A percentile compares a stretch with the other conserved stretches of the same genome.
Conservation (phyloP, 2,797 vertebrate species). For the Dicrostonyx torquatus region DNA sequence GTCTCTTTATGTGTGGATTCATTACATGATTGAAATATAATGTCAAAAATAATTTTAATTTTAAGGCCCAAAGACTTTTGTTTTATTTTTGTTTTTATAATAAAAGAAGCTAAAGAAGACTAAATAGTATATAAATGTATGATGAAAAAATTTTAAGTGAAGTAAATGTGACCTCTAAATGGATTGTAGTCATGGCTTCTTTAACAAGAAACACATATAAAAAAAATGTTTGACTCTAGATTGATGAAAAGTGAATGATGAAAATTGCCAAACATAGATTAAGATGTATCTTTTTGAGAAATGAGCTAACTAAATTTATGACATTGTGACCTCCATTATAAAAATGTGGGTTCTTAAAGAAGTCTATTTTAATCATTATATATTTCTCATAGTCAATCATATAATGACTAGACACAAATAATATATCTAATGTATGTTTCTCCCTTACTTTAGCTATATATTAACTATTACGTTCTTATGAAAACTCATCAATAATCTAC, state of each 20-base stretch:
- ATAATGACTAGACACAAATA: neutral
- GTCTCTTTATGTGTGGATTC: neutral
- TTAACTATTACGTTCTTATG: constrained; percentile 38
- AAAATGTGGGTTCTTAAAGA: neutral
- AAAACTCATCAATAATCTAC: constrained; percentile 30
- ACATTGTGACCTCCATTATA: neutral
- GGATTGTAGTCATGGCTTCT: neutral
- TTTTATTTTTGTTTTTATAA: neutral
- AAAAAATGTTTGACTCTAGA: neutral
- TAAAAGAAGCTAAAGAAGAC: neutral
- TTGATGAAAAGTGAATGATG: constrained; percentile 32
- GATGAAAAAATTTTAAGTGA: constrained; percentile 32
- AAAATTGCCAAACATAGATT: constrained; percentile 7
- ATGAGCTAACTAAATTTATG: constrained; percentile 27
- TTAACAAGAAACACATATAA: constrained; percentile 29
- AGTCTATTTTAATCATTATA: constrained; percentile 4
- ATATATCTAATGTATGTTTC: neutral
- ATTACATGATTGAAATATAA: neutral
- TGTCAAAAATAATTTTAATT: neutral
- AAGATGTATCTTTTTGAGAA: neutral
- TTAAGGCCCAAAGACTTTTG: neutral
- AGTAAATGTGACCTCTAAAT: constrained; percentile 2
- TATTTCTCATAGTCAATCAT: neutral
- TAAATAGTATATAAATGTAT: constrained; percentile 22
- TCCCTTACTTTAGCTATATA: neutral